Percentiles rank a stretch among this genome's conserved stretches.
phyloP scores from a whole-genome alignment of 1,140 invertebrate species.

The Lucilia cuprina region DNA sequence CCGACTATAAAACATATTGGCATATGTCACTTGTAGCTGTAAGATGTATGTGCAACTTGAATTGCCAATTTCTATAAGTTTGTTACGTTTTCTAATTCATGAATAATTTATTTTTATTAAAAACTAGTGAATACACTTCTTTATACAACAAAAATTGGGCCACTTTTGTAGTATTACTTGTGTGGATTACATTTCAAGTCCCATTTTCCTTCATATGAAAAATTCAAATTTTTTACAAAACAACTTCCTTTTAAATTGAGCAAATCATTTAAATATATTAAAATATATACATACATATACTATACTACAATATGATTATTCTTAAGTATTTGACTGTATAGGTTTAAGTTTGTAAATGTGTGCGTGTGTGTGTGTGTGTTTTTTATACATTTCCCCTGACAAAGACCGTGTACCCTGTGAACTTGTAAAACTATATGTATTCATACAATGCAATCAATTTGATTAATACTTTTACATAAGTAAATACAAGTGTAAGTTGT shows the following conservation, averaged over 20 bases:
- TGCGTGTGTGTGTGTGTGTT: no score
- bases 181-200: no score
- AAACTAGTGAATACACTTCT: not conserved
- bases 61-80: conserved; percentile 9
- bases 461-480: no score
- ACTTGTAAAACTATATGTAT: not conserved
- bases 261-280: conserved; percentile 18
- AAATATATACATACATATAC: not conserved
- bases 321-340: no score
- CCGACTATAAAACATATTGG: not conserved
- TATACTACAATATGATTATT: no score
- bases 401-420: conserved; percentile 26
- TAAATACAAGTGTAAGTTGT: no score
- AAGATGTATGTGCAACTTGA: not conserved
- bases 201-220: not conserved
- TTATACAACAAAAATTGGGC: not conserved
- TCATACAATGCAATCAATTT: no score
- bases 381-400: not conserved
- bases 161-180: not conserved
- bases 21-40: not conserved
- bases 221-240: not conserved
- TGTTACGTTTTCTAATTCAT: conserved; percentile 8
- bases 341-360: no score
- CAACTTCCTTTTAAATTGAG: conserved; percentile 16
- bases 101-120: conserved; percentile 32